phyloP scores from a whole-genome alignment of 2,888 invertebrate species.

The Lapara coniferarum region DNA sequence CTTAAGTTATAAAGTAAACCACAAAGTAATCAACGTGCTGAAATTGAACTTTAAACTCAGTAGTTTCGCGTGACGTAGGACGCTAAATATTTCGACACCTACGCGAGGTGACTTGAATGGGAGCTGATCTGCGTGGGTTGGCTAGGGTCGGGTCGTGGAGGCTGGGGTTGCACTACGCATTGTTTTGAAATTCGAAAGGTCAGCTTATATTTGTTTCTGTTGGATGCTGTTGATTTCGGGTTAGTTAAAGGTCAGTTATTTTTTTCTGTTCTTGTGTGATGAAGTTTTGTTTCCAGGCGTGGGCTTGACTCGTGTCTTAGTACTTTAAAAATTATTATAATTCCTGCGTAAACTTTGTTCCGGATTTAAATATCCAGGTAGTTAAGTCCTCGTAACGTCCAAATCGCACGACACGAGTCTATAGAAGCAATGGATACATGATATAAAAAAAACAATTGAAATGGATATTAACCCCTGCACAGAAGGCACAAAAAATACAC shows the following conservation, averaged over 20 bases:
- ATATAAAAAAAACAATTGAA: background rate
- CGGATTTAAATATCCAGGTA: background rate
- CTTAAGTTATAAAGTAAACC: no score
- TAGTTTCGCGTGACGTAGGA: background rate
- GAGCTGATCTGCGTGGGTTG: background rate
- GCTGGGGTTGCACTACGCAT: no score
- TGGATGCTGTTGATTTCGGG: no score
- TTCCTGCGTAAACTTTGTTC: no score
- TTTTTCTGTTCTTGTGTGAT: no score
- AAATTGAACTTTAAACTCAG: background rate
- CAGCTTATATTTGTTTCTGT: no score
- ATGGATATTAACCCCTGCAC: background rate
- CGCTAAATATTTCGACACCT: background rate
- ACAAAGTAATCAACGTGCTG: no score
- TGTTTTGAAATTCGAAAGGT: no score
- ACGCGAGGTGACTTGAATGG: background rate
- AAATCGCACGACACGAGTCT: background rate
- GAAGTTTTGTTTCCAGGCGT: no score
- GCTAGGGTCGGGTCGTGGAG: background rate
- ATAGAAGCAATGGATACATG: background rate
- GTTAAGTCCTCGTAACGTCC: background rate
- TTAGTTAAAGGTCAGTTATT: no score
- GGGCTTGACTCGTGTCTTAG: no score
- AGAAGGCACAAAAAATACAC: background rate
- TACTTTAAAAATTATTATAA: no score